These are phyloP conservation scores for Pammene aurita DNA, from an alignment of 2,888 invertebrate species.

Conservation along the genomic window DNA sequence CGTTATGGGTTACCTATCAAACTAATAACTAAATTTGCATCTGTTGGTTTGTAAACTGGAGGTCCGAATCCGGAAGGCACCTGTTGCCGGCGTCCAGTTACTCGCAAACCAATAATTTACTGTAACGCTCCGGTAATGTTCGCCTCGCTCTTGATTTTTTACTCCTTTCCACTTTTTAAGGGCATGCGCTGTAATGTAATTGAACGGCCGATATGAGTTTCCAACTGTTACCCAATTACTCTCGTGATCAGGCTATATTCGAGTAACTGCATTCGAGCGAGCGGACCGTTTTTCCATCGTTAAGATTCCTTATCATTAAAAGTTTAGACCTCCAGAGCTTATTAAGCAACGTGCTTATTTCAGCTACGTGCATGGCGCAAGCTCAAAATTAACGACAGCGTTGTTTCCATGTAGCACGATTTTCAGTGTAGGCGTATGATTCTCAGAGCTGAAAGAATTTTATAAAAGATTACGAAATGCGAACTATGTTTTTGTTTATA, in stretches of 20 bases:
- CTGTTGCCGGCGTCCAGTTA: conserved; percentile 48
- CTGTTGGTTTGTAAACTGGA: not conserved
- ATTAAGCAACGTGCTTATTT: not conserved
- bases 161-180: conserved; percentile 47
- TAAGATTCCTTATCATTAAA: conserved; percentile 9
- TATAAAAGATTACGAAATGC: no score
- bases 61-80: conserved; percentile 18
- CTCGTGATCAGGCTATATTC: conserved; percentile 28
- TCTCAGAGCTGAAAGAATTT: no score
- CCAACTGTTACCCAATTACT: conserved; percentile 42
- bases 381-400: not conserved
- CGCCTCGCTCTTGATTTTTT: conserved; percentile 59
- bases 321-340: conserved; percentile 1
- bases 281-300: conserved; percentile 8
- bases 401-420: not conserved
- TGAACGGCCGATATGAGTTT: conserved; percentile 38
- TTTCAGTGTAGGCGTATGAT: not conserved
- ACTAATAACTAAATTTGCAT: no score
- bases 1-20: no score
- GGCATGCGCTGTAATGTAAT: conserved; percentile 41
- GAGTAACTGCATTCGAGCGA: conserved; percentile 42
- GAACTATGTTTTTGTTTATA: no score
- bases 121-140: conserved; percentile 61
- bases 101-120: conserved; percentile 66
- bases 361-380: not conserved